These are phyloP conservation scores for Dipodomys ordii DNA, from an alignment of 2,113 vertebrate species.

Conservation along the genomic window DNA sequence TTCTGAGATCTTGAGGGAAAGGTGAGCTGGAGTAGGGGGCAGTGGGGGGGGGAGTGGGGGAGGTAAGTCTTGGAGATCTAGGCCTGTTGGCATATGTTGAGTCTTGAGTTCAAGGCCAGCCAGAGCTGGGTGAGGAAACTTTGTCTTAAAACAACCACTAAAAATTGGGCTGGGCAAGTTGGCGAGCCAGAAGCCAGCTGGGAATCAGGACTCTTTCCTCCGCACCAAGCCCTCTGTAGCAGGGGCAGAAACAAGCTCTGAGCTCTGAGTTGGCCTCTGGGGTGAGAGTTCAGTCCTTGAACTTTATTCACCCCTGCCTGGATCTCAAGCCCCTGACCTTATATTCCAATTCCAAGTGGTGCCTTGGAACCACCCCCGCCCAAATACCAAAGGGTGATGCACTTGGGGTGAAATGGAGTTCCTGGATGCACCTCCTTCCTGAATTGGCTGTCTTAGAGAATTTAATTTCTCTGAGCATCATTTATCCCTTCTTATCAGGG, in stretches of 20 bases:
- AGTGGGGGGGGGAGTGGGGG: too few relatives aligned
- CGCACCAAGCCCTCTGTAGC: not conserved
- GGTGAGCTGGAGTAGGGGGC: not conserved
- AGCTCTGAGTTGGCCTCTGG: not conserved
- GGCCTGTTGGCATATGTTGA: too few relatives aligned
- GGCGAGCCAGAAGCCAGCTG: not conserved
- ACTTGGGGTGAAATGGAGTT: not conserved
- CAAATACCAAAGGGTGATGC: not conserved
- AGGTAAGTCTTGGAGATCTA: too few relatives aligned
- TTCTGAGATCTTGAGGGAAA: not conserved
- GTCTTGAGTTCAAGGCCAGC: too few relatives aligned
- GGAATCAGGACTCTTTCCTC: not conserved
- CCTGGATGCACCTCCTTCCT: not conserved
- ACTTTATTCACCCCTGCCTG: not conserved
- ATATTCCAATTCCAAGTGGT: not conserved
- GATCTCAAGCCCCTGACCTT: not conserved
- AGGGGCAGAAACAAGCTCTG: not conserved
- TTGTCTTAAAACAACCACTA: too few relatives aligned
- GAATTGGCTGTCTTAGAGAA: not conserved
- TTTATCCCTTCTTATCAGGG: slow-evolving; percentile 2
- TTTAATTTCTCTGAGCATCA: not conserved
- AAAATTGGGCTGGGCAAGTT: not conserved
- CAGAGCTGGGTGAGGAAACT: too few relatives aligned
- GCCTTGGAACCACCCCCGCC: not conserved
- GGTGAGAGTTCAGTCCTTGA: not conserved